These are phyloP conservation scores for Spodoptera frugiperda DNA, from an alignment of 1,140 invertebrate genomes.

Conservation along the genomic window DNA sequence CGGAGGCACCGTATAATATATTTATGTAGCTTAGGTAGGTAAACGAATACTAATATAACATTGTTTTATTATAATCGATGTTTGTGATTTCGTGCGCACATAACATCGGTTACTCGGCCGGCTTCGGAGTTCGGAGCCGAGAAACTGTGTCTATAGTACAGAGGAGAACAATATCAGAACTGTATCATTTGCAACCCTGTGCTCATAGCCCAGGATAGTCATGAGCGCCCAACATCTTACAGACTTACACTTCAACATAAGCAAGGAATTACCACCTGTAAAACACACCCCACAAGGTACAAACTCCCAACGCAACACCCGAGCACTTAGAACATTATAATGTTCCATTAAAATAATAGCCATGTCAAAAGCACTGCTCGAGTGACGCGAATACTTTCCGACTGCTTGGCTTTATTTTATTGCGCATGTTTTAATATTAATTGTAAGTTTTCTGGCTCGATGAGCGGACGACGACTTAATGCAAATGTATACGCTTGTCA, in stretches of 20 bases:
- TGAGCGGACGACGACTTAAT: constrained; percentile 69
- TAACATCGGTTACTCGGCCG: constrained; percentile 23
- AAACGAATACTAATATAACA: constrained; percentile 35
- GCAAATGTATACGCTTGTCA: constrained; percentile 78
- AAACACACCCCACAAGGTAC: constrained; percentile 29
- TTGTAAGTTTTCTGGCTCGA: constrained; percentile 81
- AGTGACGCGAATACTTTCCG: constrained; percentile 82
- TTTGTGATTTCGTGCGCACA: constrained; percentile 38
- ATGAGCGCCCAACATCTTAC: constrained; percentile 58
- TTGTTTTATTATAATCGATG: constrained; percentile 44
- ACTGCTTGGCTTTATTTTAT: constrained; percentile 83
- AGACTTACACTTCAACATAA: constrained; percentile 23
- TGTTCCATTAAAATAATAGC: constrained; percentile 74
- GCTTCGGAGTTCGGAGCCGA: not conserved
- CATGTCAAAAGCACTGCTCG: constrained; percentile 80
- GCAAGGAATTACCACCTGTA: constrained; percentile 49
- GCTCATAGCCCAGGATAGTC: constrained; percentile 63
- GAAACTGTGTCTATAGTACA: constrained; percentile 25
- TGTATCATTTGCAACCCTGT: constrained; percentile 74
- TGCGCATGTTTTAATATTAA: constrained; percentile 86
- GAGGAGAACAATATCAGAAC: constrained; percentile 53
- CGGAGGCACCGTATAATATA: constrained; percentile 14
- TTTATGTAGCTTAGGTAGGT: not conserved
- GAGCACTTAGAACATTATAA: constrained; percentile 56
- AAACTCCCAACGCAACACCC: constrained; percentile 46